These are phyloP conservation scores for Willisornis vidua DNA, from an alignment of 2,113 vertebrate species.

Conservation along the genomic window DNA sequence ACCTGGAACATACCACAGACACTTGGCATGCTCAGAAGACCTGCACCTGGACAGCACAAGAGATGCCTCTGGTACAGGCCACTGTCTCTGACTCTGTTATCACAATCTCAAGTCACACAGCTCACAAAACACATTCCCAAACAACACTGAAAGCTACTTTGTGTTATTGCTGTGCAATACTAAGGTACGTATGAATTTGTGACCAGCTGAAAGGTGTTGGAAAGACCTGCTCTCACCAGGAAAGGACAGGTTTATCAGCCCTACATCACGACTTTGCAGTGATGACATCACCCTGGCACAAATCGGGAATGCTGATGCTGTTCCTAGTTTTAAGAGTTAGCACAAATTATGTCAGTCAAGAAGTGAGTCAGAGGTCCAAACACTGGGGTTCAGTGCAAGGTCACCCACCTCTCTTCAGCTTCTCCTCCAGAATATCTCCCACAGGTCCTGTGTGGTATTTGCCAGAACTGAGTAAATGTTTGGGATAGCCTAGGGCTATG, in stretches of 20 bases:
- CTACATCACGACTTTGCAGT: background rate
- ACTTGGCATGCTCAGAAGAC: background rate
- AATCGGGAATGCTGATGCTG: slow-evolving; percentile 15
- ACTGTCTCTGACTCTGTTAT: background rate
- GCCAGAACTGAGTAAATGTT: background rate
- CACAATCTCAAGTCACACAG: background rate
- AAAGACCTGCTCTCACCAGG: background rate
- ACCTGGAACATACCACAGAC: background rate
- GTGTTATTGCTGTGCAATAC: background rate
- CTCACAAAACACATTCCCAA: background rate
- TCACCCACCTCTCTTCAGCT: background rate
- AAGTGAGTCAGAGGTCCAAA: background rate
- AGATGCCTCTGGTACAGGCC: background rate
- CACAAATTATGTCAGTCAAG: background rate
- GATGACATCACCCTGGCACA: background rate
- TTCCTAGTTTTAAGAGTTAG: background rate
- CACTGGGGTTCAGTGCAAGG: background rate
- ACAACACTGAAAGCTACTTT: background rate
- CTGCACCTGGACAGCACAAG: background rate
- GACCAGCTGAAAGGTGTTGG: background rate
- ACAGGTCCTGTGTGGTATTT: background rate
- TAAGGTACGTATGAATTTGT: background rate
- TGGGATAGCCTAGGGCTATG: background rate
- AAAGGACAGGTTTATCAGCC: background rate
- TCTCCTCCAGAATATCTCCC: background rate